phyloP scores from a whole-genome alignment of 2,113 vertebrate species.

The Larimichthys crocea region DNA sequence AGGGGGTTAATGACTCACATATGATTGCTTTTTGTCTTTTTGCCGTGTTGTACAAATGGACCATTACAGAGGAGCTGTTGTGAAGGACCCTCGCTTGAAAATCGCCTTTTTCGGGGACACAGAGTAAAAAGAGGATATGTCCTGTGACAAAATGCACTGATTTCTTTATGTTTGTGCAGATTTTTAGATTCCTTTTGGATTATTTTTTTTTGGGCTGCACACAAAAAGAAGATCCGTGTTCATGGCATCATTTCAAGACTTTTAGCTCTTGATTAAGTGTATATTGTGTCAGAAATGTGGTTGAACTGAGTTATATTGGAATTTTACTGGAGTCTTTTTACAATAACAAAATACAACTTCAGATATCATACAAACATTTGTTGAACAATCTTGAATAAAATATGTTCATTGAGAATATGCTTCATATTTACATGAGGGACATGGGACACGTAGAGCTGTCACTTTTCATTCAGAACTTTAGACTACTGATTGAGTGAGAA shows the following conservation, averaged over 20 bases:
- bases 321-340: constrained; percentile 23
- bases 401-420: constrained; percentile 12
- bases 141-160: constrained; percentile 51
- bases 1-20: constrained; percentile 58
- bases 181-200: background rate
- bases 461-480: constrained; percentile 6
- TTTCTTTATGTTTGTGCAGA: constrained; percentile 34
- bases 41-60: constrained; percentile 57
- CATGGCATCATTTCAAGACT: constrained; percentile 21
- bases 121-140: constrained; percentile 46
- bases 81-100: constrained; percentile 31
- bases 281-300: constrained; percentile 48
- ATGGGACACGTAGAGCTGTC: background rate
- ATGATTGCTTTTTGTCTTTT: constrained; percentile 71
- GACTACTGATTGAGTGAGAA: background rate
- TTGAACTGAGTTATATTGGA: constrained; percentile 33
- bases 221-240: constrained; percentile 20
- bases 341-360: constrained; percentile 8
- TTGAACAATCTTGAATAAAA: background rate
- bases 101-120: constrained; percentile 47
- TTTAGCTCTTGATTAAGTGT: constrained; percentile 38
- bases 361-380: constrained; percentile 6
- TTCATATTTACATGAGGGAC: constrained; percentile 10
- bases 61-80: constrained; percentile 53
- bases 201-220: constrained; percentile 24